These are phyloP conservation scores for Junco hyemalis DNA, from an alignment of 2,113 vertebrate genomes.

Conservation along the genomic window DNA sequence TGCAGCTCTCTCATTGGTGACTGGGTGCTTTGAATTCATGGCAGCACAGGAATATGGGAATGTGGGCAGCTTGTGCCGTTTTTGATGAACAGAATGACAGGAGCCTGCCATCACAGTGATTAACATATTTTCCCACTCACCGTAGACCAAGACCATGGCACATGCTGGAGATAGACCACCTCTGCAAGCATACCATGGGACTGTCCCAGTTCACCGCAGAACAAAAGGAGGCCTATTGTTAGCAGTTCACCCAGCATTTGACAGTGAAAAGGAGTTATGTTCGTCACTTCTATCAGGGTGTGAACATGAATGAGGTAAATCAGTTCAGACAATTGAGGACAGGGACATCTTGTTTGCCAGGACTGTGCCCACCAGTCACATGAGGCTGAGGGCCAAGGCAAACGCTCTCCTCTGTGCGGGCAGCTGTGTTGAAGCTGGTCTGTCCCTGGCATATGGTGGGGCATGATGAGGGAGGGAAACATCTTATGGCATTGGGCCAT, in stretches of 20 bases:
- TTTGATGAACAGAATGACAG: background rate
- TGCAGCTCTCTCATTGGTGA: background rate
- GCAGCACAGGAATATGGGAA: background rate
- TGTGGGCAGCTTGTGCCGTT: background rate
- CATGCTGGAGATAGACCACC: rapidly evolving
- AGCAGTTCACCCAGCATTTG: rapidly evolving
- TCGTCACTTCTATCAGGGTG: background rate
- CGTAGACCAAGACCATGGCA: background rate
- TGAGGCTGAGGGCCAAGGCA: background rate
- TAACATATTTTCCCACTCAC: background rate
- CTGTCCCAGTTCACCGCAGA: rapidly evolving
- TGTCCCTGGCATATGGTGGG: rapidly evolving
- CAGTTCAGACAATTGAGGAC: background rate
- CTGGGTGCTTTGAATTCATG: background rate
- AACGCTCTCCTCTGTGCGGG: background rate
- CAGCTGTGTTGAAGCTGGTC: background rate
- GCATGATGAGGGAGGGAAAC: background rate
- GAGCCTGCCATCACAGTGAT: rapidly evolving
- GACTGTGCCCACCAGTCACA: background rate
- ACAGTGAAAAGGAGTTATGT: background rate
- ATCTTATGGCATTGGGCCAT: background rate
- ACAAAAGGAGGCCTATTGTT: background rate
- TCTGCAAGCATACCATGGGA: background rate
- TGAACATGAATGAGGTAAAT: background rate
- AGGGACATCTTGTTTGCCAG: background rate